These are phyloP conservation scores for Propithecus coquereli DNA, from an alignment of 2,113 vertebrate genomes.

Conservation along the genomic window DNA sequence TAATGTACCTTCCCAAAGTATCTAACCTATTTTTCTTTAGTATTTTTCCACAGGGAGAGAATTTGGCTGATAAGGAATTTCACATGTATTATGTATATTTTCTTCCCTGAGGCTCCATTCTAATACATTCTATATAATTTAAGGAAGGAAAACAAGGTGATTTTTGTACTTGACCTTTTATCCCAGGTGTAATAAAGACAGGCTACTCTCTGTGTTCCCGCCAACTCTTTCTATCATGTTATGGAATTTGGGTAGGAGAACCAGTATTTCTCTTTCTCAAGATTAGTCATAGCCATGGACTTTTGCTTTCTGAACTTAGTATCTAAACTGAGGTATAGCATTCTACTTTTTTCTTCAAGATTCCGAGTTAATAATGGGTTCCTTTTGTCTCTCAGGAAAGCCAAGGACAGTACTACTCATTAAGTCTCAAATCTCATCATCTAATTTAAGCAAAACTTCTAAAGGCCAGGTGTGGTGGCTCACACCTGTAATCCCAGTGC, in stretches of 20 bases:
- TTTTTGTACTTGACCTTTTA: slow-evolving; percentile 46
- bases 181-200: not conserved
- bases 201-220: not conserved
- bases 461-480: too few species aligned
- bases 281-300: not conserved
- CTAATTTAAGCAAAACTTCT: slow-evolving; percentile 25
- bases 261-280: slow-evolving; percentile 17
- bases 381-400: not conserved
- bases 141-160: slow-evolving; percentile 43
- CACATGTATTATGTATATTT: slow-evolving; percentile 14
- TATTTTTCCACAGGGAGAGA: slow-evolving; percentile 26
- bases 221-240: not conserved
- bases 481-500: too few species aligned
- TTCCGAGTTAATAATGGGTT: not conserved
- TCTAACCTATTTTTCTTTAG: slow-evolving; percentile 25
- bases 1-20: not conserved
- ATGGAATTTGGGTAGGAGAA: not conserved
- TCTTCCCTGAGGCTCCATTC: slow-evolving; percentile 40
- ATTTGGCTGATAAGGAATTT: slow-evolving; percentile 43
- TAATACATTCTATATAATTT: slow-evolving; percentile 42
- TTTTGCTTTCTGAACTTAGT: slow-evolving; percentile 29
- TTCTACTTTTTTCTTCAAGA: slow-evolving; percentile 37
- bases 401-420: not conserved
- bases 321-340: not conserved
- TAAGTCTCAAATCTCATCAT: not conserved